phyloP scores from a whole-genome alignment of 2,888 invertebrate genomes.

The Leucophenga montana region DNA sequence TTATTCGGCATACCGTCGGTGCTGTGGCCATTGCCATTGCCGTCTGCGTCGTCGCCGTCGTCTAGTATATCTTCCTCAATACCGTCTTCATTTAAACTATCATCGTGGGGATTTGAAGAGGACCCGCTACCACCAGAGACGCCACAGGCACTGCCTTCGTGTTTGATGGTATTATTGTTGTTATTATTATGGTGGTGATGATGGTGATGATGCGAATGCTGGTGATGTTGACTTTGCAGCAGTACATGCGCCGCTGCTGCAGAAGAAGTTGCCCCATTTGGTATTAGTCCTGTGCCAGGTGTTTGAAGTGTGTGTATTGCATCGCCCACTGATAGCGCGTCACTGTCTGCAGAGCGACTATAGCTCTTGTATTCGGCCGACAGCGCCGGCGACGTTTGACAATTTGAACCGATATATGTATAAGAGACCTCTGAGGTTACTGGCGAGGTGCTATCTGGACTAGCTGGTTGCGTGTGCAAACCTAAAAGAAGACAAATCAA shows the following conservation, averaged over 20 bases:
- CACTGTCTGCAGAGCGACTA: constrained; percentile 70
- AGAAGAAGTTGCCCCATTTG: constrained; percentile 31
- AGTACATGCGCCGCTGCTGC: constrained; percentile 53
- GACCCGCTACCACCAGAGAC: constrained; percentile 50
- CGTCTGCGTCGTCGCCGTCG: constrained; percentile 76
- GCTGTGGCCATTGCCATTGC: constrained; percentile 57
- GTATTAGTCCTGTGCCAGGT: constrained; percentile 18
- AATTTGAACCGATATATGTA: constrained; percentile 71
- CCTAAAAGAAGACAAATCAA: constrained; percentile 62
- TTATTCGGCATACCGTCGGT: constrained; percentile 79
- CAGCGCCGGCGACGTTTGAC: constrained; percentile 70
- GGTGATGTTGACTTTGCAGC: constrained; percentile 18
- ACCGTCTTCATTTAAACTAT: constrained; percentile 74
- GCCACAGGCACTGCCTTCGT: constrained; percentile 43
- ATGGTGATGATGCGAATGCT: constrained; percentile 1
- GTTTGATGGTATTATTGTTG: constrained; percentile 49
- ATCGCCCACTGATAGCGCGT: constrained; percentile 67
- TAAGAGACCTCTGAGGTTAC: constrained; percentile 84
- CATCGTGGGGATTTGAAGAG: constrained; percentile 68
- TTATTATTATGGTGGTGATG: constrained; percentile 38
- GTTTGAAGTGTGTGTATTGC: constrained; percentile 57
- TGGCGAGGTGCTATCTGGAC: constrained; percentile 90
- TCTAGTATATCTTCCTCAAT: constrained; percentile 73
- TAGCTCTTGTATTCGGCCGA: constrained; percentile 71
- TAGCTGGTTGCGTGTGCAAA: constrained; percentile 79